Percentiles rank a stretch among this genome's conserved stretches.
These are phyloP conservation scores for Cyclina sinensis DNA, from an alignment of 1,140 invertebrate species.

Conservation along the genomic window DNA sequence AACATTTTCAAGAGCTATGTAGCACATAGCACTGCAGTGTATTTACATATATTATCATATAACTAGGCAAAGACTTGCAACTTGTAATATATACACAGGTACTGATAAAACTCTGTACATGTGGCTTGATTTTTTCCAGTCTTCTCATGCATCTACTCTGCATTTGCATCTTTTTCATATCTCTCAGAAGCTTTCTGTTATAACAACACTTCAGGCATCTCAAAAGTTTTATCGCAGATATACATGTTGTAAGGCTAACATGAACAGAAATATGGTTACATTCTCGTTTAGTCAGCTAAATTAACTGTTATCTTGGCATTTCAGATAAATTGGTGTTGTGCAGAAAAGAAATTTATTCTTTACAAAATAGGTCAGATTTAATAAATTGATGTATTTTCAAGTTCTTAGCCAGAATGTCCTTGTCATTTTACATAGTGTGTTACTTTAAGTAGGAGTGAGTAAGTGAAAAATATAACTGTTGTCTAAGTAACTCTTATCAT, in stretches of 20 bases:
- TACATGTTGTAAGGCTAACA: too few species aligned
- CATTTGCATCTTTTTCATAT: not conserved
- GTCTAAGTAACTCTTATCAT: too few species aligned
- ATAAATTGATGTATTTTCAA: not conserved
- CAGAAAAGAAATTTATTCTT: not conserved
- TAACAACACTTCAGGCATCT: not conserved
- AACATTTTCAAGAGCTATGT: too few species aligned
- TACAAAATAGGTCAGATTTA: not conserved
- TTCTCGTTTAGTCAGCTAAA: not conserved
- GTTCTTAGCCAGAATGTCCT: not conserved
- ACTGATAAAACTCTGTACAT: constrained; percentile 14
- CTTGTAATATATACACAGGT: too few species aligned
- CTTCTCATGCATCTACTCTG: not conserved
- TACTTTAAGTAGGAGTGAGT: too few species aligned
- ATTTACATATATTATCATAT: too few species aligned
- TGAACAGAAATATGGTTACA: not conserved
- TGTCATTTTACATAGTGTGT: too few species aligned
- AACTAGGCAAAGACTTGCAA: too few species aligned
- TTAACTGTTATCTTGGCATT: not conserved
- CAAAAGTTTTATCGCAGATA: not conserved
- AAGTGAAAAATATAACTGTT: too few species aligned
- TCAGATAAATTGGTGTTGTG: not conserved
- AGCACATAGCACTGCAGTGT: too few species aligned
- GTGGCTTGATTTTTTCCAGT: not conserved
- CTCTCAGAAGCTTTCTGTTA: not conserved